Conservation (phyloP, 2,888 invertebrate genomes). For the Macrosoma leucophasiata region DNA sequence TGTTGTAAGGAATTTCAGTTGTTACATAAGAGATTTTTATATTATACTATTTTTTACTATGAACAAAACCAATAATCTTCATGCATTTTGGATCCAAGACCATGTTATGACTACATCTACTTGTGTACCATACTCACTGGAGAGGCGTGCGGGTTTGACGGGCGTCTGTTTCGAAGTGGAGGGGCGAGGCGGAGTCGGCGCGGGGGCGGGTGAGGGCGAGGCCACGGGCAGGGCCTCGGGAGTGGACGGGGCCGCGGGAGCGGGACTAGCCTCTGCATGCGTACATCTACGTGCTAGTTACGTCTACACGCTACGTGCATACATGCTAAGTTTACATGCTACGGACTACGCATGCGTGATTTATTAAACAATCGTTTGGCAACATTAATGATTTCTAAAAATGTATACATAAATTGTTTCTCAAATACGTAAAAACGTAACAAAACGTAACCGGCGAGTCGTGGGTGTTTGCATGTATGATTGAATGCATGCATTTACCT, state of each 20-base stretch:
- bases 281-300: conserved; percentile 69
- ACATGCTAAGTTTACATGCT: conserved; percentile 41
- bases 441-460: no score
- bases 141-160: conserved; percentile 63
- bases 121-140: conserved; percentile 64
- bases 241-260: conserved; percentile 30
- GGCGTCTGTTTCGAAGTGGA: conserved; percentile 60
- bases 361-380: no score
- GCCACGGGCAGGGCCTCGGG: conserved; percentile 28
- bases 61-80: no score
- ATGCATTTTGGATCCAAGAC: conserved; percentile 27
- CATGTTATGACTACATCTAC: conserved; percentile 21
- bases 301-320: conserved; percentile 49
- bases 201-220: conserved; percentile 23
- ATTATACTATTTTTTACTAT: no score
- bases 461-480: no score
- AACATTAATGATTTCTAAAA: no score
- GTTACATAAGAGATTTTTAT: no score
- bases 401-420: no score
- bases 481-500: no score
- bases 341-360: conserved; percentile 27
- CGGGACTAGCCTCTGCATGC: conserved; percentile 60
- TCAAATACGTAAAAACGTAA: no score
- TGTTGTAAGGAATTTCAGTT: no score
- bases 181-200: conserved; percentile 33